Base-by-base conservation (phyloP, 2,888 invertebrate genomes). In the Cryptus armator region DNA sequence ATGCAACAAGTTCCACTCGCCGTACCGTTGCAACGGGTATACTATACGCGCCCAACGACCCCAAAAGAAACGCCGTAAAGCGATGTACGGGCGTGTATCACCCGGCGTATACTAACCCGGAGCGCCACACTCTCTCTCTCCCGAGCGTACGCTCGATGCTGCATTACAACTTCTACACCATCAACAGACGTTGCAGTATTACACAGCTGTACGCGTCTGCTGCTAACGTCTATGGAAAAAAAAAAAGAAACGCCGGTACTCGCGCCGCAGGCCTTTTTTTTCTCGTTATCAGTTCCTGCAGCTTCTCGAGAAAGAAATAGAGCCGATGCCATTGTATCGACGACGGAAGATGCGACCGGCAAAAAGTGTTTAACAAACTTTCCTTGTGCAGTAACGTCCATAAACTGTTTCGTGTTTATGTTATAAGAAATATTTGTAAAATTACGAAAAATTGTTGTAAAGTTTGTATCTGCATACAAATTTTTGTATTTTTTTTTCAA, bases 1-100 rank as follows among this genome's bases (percentile, higher is more conserved):
- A 85, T 85, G 85, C 85, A 85, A 85, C 85, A 85, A 85, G 85
- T 85, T 83, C 80, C 85, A 85, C 85, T 85, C 85, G 85, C 85
- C 85, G 83, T 85, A 76, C 85, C 85, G 85, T 85, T 85, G 85
- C 85, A 85, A 85, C 83, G 83, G 85, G 85, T 85, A 83, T 80
- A 85, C 75, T 85, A 85, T 80, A 83, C 83, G 76, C 85, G 85
- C 85, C 85, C 85, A 85, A 83, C 85, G 85, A 83, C 83, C 83
- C 85, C 83, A 80, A 83, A 83, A 75, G 62, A 85, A 85, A 85
- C 83, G 83, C 71, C 83, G 83, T 83, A 80, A 85, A 85, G 83
- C 76, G 37, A 37, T 37, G 79, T 77, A 72, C 85, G 76, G 72
- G 85, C 71, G 85, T 85, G 80, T 75, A 75, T 77, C 44, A 48